These are phyloP conservation scores for Noctua comes DNA, from an alignment of 2,888 invertebrate species.

Conservation along the genomic window DNA sequence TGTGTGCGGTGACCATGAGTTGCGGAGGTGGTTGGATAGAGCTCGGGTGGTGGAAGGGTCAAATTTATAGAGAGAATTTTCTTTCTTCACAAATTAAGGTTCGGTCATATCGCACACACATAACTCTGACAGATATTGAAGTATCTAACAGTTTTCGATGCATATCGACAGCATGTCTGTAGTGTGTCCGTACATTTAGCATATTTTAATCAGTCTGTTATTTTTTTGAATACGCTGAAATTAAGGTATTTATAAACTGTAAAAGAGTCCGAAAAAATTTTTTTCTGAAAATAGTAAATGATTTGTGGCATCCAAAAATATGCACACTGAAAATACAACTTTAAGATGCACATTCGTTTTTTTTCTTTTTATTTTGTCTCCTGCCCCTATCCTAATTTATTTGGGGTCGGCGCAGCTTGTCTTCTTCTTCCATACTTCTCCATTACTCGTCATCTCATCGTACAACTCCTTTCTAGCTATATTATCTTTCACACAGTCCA, in stretches of 20 bases:
- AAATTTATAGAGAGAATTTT: background rate
- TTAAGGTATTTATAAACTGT: no score
- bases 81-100: background rate
- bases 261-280: background rate
- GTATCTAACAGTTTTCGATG: background rate
- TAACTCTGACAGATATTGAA: background rate
- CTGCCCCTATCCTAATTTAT: background rate
- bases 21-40: slow-evolving; percentile 63
- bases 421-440: background rate
- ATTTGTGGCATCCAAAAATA: background rate
- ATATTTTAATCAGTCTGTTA: background rate
- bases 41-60: slow-evolving; percentile 7
- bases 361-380: no score
- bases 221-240: background rate
- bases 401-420: background rate
- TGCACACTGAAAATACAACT: background rate
- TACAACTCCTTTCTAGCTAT: background rate
- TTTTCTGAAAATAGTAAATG: background rate
- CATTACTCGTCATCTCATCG: background rate
- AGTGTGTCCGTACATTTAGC: background rate
- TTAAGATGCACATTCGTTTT: no score
- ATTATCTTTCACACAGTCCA: background rate
- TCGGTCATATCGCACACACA: background rate
- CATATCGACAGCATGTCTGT: background rate
- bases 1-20: slow-evolving; percentile 74